Percentiles rank a stretch among this genome's conserved stretches.
Evolutionary conservation across 2,113 vertebrate genomes (phyloP).

Genomic region (Platanista minor): DNA sequence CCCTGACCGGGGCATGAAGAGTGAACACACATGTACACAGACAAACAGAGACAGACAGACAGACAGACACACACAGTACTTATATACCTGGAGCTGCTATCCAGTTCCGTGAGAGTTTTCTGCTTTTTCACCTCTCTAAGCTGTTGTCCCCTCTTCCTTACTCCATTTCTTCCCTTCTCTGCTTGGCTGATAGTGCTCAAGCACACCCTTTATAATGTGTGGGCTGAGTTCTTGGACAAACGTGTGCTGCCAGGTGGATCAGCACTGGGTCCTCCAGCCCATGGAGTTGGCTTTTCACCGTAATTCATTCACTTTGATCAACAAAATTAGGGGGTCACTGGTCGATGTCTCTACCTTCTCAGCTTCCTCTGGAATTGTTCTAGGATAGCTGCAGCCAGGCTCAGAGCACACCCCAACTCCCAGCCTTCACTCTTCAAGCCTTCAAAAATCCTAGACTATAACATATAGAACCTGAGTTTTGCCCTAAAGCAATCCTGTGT

Average conservation of each 20-base stretch:
- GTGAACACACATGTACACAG: background rate
- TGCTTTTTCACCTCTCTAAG: background rate
- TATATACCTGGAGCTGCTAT: background rate
- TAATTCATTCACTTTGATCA: background rate
- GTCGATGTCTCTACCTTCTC: background rate
- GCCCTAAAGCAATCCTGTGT: background rate
- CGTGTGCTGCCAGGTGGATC: background rate
- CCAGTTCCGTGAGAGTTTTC: background rate
- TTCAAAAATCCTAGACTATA: background rate
- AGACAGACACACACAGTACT: accelerated
- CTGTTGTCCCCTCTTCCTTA: background rate
- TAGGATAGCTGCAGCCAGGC: background rate
- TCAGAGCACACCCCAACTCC: background rate
- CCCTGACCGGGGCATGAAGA: no score
- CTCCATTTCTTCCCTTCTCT: background rate
- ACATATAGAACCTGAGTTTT: background rate
- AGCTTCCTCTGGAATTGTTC: background rate
- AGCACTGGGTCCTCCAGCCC: no score
- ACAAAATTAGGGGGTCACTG: background rate
- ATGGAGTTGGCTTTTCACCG: background rate
- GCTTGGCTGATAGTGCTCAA: background rate
- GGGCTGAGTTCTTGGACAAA: background rate
- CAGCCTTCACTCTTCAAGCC: background rate
- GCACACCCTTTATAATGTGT: background rate
- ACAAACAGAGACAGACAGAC: background rate